Percentiles rank a stretch among this genome's conserved stretches.
phyloP scores from a whole-genome alignment of 2,888 invertebrate genomes.

The Bembecia ichneumoniformis region DNA sequence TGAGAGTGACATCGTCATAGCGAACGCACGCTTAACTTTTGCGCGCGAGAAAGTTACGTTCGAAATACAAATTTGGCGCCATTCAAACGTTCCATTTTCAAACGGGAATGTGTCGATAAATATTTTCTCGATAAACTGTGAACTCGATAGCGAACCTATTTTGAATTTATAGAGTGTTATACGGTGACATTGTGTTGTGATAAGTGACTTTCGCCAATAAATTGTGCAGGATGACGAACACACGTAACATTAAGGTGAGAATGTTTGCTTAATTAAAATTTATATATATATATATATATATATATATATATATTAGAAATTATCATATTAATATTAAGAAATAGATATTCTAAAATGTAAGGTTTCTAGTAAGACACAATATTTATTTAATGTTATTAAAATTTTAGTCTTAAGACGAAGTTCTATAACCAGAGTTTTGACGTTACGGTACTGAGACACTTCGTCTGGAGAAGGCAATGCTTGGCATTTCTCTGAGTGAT shows the following conservation, averaged over 20 bases:
- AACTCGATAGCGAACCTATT: constrained; percentile 9
- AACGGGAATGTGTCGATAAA: constrained; percentile 11
- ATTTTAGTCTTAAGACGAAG: too few species aligned
- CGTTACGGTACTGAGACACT: too few species aligned
- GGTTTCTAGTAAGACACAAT: too few species aligned
- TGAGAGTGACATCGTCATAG: constrained; percentile 56
- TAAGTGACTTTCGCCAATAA: constrained; percentile 50
- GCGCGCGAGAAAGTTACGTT: constrained; percentile 42
- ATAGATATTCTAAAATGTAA: too few species aligned
- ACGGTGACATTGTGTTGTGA: constrained; percentile 32
- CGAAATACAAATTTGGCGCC: constrained; percentile 35
- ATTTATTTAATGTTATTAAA: too few species aligned
- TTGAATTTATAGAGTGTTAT: constrained; percentile 22
- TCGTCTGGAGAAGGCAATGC: too few species aligned
- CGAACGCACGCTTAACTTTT: constrained; percentile 28
- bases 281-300: too few species aligned
- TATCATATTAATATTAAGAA: too few species aligned
- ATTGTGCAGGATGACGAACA: constrained; percentile 44
- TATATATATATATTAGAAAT: too few species aligned
- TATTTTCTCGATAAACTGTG: constrained; percentile 12
- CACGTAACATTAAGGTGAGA: constrained; percentile 49
- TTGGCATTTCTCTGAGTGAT: not conserved
- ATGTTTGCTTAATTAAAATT: constrained; percentile 3
- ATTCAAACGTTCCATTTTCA: constrained; percentile 13
- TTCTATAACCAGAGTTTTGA: too few species aligned